Conservation (phyloP, 2,113 vertebrate genomes). For the Gallinago paraguaiae region DNA sequence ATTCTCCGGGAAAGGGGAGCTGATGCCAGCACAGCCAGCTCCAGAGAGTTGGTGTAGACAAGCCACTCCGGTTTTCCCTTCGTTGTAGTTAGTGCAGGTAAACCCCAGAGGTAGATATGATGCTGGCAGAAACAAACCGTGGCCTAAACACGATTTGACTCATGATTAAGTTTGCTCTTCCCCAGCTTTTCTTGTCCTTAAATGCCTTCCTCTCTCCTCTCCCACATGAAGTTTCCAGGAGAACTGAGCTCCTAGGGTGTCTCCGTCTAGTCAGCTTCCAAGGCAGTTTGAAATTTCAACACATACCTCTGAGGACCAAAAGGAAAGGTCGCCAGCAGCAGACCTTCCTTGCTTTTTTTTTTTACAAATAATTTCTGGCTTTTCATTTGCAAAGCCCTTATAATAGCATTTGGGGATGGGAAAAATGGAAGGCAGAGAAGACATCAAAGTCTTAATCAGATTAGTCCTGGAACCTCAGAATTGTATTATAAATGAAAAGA, state of each 20-base stretch:
- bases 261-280: not conserved
- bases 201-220: not conserved
- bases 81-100: not conserved
- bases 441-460: not conserved
- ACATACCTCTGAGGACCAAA: not conserved
- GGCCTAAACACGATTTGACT: not conserved
- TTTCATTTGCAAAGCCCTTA: not conserved
- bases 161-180: not conserved
- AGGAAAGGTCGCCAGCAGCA: not conserved
- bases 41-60: not conserved
- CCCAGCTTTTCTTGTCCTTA: not conserved
- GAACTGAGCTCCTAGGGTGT: not conserved
- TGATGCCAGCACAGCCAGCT: not conserved
- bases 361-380: not conserved
- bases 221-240: not conserved
- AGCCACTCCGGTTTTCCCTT: accelerated
- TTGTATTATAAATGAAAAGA: slow-evolving; percentile 24
- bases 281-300: not conserved
- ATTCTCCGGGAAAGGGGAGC: not conserved
- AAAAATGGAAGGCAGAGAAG: not conserved
- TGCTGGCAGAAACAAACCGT: not conserved
- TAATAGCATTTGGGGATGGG: not conserved
- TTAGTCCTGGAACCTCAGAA: not conserved
- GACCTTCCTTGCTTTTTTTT: not conserved
- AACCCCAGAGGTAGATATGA: not conserved